Evolutionary conservation across 2,113 vertebrate genomes (phyloP).

Genomic region (Picathartes gymnocephalus): DNA sequence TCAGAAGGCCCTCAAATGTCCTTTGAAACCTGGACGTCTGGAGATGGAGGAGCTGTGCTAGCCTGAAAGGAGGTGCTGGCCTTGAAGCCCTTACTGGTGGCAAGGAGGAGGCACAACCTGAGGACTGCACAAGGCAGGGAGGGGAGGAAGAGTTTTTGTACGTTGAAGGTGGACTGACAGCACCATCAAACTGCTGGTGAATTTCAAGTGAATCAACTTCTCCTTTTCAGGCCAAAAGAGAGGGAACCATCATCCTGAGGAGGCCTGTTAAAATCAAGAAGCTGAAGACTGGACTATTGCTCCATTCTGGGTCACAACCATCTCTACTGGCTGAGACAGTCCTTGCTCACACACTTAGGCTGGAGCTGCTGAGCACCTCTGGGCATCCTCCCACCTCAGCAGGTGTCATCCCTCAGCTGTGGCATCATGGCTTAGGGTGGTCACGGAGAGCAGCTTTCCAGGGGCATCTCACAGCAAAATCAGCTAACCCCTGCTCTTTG

Average conservation of each 20-base stretch:
- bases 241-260: background rate
- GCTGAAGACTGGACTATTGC: background rate
- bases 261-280: background rate
- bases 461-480: background rate
- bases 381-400: background rate
- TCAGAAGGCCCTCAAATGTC: background rate
- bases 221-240: background rate
- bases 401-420: background rate
- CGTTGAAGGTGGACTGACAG: background rate
- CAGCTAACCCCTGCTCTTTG: background rate
- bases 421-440: background rate
- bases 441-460: background rate
- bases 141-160: background rate
- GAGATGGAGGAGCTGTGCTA: background rate
- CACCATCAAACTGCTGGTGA: fast-evolving
- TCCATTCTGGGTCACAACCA: fast-evolving
- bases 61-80: background rate
- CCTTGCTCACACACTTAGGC: fast-evolving
- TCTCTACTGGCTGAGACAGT: background rate
- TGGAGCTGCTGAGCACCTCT: background rate
- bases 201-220: background rate
- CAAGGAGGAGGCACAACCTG: background rate
- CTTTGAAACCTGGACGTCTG: background rate
- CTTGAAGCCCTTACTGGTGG: background rate
- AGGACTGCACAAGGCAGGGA: background rate